Conservation (phyloP, 2,888 invertebrate species). For the Neoascia interrupta region DNA sequence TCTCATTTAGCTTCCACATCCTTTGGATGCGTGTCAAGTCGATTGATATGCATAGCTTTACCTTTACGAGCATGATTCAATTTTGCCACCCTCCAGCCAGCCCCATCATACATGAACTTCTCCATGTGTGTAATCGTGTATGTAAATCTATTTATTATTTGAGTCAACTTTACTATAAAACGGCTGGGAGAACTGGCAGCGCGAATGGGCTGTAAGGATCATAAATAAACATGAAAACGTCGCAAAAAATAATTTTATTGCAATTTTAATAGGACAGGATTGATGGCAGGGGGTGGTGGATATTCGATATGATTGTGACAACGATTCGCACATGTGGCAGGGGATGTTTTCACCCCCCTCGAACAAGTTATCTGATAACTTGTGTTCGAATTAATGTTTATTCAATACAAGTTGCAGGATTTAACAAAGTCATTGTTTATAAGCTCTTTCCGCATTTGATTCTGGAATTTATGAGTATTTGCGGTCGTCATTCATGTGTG, state of each 20-base stretch:
- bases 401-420: constrained; percentile 27
- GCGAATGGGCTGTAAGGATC: constrained; percentile 14
- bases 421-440: constrained; percentile 50
- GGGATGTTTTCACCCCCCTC: background rate
- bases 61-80: constrained; percentile 34
- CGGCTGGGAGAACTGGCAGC: background rate
- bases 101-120: background rate
- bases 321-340: background rate
- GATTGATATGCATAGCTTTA: constrained; percentile 30
- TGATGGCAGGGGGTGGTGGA: constrained; percentile 7
- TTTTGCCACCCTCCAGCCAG: background rate
- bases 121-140: constrained; percentile 29
- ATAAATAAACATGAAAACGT: constrained; percentile 54
- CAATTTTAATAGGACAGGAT: constrained; percentile 25
- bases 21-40: constrained; percentile 20
- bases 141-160: constrained; percentile 52
- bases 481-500: no score
- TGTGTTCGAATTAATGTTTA: constrained; percentile 27
- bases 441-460: constrained; percentile 6
- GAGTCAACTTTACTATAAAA: constrained; percentile 34
- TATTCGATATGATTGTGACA: constrained; percentile 42
- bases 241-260: constrained; percentile 59
- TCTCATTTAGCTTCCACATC: constrained; percentile 29
- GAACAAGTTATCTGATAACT: background rate
- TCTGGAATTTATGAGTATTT: constrained; percentile 1